phyloP scores from a whole-genome alignment of 2,113 vertebrate genomes.

The Mellivora capensis region DNA sequence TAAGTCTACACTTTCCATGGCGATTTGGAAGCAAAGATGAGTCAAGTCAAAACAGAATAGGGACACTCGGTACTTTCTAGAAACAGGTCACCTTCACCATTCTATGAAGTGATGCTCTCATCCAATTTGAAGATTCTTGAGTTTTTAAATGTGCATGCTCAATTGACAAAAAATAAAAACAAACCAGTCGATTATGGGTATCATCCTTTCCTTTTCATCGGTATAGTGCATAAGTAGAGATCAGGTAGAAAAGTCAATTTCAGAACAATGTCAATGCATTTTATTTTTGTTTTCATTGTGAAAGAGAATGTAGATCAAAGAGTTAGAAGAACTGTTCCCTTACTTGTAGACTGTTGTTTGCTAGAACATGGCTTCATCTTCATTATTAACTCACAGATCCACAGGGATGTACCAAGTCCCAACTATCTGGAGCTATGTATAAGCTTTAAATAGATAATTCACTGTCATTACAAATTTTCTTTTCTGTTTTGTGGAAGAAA shows the following conservation, averaged over 20 bases:
- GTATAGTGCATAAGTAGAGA: background rate
- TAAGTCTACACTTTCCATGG: background rate
- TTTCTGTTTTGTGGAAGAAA: background rate
- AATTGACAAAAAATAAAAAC: background rate
- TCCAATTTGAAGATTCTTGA: background rate
- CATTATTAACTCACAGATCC: background rate
- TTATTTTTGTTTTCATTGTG: background rate
- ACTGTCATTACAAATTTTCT: background rate
- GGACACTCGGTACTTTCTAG: accelerated
- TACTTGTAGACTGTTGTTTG: background rate
- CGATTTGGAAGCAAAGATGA: background rate
- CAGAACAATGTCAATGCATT: background rate
- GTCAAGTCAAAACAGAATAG: background rate
- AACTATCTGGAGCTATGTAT: background rate
- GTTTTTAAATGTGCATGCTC: background rate
- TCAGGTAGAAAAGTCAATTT: background rate
- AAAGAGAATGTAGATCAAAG: background rate
- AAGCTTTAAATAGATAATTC: background rate
- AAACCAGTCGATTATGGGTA: background rate
- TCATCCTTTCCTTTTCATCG: background rate
- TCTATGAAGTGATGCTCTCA: background rate
- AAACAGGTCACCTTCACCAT: background rate
- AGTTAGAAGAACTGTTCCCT: background rate
- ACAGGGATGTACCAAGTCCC: background rate
- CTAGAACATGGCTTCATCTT: background rate